phyloP scores from a whole-genome alignment of 2,797 vertebrate genomes.

The Myripristis jacobus region DNA sequence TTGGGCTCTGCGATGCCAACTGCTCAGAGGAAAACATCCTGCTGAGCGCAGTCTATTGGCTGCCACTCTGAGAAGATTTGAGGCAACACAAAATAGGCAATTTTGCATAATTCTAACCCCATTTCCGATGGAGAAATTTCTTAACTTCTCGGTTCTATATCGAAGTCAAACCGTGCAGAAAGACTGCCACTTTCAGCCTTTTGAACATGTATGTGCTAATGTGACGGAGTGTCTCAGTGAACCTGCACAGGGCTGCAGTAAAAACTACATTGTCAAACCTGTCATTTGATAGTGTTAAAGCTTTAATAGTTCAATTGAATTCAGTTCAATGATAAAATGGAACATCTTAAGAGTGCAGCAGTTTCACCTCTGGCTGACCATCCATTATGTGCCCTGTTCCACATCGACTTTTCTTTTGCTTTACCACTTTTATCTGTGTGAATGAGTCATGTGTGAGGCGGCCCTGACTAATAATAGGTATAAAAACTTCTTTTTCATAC shows the following conservation, averaged over 20 bases:
- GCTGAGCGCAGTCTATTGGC: slow-evolving; percentile 64
- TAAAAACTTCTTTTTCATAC: no score
- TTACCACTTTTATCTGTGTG: background rate
- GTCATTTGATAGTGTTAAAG: slow-evolving; percentile 3
- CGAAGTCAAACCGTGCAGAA: slow-evolving; percentile 35
- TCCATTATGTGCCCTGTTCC: slow-evolving; percentile 32
- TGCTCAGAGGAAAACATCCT: slow-evolving; percentile 70
- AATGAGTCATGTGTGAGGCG: background rate
- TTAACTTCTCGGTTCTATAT: slow-evolving; percentile 38
- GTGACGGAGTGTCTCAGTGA: slow-evolving; percentile 7
- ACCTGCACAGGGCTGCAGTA: slow-evolving; percentile 1
- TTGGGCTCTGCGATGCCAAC: slow-evolving; percentile 63
- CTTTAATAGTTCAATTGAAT: slow-evolving; percentile 16
- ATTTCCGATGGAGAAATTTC: slow-evolving; percentile 57
- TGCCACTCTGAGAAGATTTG: slow-evolving; percentile 68
- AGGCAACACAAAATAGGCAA: slow-evolving; percentile 58
- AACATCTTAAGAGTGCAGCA: slow-evolving; percentile 11
- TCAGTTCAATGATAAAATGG: slow-evolving; percentile 22
- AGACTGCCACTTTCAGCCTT: slow-evolving; percentile 15
- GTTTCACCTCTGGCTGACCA: slow-evolving; percentile 24
- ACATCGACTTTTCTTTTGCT: background rate
- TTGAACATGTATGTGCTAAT: slow-evolving; percentile 22
- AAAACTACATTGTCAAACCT: slow-evolving; percentile 20
- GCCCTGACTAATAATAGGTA: no score
- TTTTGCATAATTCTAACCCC: slow-evolving; percentile 73